Base-by-base conservation (phyloP, 1,140 invertebrate species). In the Polypedilum pembai region DNA sequence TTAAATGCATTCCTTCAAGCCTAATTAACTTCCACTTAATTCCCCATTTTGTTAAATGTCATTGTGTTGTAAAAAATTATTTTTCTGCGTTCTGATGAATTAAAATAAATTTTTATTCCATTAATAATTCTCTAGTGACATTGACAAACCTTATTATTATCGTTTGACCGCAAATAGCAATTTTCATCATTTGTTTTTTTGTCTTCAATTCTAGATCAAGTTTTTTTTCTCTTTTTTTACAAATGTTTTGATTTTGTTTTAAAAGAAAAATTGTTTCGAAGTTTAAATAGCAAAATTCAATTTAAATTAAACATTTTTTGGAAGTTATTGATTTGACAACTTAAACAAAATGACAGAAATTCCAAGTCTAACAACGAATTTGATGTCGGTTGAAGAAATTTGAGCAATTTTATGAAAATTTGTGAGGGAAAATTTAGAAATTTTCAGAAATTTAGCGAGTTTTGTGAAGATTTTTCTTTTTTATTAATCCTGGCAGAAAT, bases 121-220 rank as follows among this genome's bases (percentile, higher is more conserved):
- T 69, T 69, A 69, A 69, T 69, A 69, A 69, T 69, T 21, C 65
- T 69, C 65, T 69, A 18, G 17, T 69, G 65, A 69, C 65, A 69
- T 69, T 69, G 65, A 69, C 65, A 69, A 33, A 69, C 65, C 65
- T 69, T 69, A 69, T 69, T 69, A 69, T 69, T 69, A 69, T 20
- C 8, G 45, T 56, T 33, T 33, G 5, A 1, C 12, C 45, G 12
- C 45, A 56, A 56, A 56, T 56, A 56, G 45, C 45, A 56, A 56
- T 56, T 56, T 56, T 56, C 41, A 45, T 45, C n/a, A 66, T 66
- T 66, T 66, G 18, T 66, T 69, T 56, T 56, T 33, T 18, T 69
- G 8, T 18, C 1, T 21, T 20, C 17, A 20, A 20, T 20, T 69
- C 65, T 20, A 18, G 17, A 20, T 69, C 65, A 21, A n/a, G n/a